Percentiles rank a stretch among this genome's conserved stretches.
Conservation (phyloP, 2,113 vertebrate species). For the Passer montanus region DNA sequence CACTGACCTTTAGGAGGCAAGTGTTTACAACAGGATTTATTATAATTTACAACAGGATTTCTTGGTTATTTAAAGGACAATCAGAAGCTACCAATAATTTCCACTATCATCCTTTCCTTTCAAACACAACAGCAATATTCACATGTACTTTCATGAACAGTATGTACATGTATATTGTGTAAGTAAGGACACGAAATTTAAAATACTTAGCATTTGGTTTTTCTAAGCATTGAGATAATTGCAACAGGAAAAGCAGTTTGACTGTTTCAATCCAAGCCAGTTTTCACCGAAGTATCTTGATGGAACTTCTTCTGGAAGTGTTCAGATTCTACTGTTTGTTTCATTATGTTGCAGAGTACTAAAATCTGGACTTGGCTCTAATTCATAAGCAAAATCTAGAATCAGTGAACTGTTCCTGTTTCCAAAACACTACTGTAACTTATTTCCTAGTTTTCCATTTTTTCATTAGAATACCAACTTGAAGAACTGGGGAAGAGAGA, state of each 20-base stretch:
- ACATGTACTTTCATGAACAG: too few relatives aligned
- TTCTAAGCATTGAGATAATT: neutral
- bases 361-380: neutral
- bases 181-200: neutral
- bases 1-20: neutral
- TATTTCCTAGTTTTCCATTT: neutral
- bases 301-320: neutral
- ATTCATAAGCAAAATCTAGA: neutral
- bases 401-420: neutral
- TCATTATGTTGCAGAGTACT: neutral
- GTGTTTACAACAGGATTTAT: neutral
- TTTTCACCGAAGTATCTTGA: neutral
- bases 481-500: neutral
- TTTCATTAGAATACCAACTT: neutral
- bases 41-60: neutral
- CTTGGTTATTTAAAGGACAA: neutral
- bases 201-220: neutral
- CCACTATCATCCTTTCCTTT: neutral
- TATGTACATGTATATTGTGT: fast-evolving
- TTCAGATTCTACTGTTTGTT: neutral
- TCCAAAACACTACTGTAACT: neutral
- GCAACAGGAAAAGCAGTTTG: neutral
- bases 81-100: neutral
- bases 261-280: neutral
- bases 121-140: neutral